Conservation (phyloP, 2,888 invertebrate genomes). For the Anaspis maculata region DNA sequence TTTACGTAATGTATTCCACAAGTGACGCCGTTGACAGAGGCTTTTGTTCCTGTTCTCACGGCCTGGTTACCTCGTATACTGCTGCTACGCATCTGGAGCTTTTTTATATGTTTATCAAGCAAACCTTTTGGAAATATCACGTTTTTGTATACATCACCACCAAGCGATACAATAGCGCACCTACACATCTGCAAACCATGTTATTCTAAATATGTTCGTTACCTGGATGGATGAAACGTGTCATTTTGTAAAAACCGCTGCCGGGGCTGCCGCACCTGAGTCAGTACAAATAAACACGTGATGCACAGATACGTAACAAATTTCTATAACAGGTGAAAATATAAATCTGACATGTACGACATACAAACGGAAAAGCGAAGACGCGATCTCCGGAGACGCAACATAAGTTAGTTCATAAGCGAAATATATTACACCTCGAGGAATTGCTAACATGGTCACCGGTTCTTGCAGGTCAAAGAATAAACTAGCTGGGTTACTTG, state of each 20-base stretch:
- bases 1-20: too few relatives aligned
- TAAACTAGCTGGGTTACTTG: conserved; percentile 33
- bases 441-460: conserved; percentile 39
- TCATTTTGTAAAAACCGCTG: too few relatives aligned
- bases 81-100: conserved; percentile 14
- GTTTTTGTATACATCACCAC: conserved; percentile 12
- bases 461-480: conserved; percentile 39
- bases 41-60: conserved; percentile 16
- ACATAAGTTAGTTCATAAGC: conserved; percentile 36
- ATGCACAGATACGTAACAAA: too few relatives aligned
- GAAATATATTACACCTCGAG: conserved; percentile 41
- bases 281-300: too few relatives aligned
- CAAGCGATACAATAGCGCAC: too few relatives aligned
- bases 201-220: too few relatives aligned
- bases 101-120: conserved; percentile 6
- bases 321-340: too few relatives aligned
- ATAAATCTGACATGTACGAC: too few relatives aligned
- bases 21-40: too few relatives aligned
- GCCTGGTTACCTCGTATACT: conserved; percentile 9
- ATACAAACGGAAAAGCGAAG: conserved; percentile 12
- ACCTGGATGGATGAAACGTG: too few relatives aligned
- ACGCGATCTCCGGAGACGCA: conserved; percentile 21
- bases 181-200: too few relatives aligned
- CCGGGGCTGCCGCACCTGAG: too few relatives aligned
- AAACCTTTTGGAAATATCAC: conserved; percentile 15